Base-by-base conservation (phyloP, 2,888 invertebrate genomes). In the Mayetiola destructor region DNA sequence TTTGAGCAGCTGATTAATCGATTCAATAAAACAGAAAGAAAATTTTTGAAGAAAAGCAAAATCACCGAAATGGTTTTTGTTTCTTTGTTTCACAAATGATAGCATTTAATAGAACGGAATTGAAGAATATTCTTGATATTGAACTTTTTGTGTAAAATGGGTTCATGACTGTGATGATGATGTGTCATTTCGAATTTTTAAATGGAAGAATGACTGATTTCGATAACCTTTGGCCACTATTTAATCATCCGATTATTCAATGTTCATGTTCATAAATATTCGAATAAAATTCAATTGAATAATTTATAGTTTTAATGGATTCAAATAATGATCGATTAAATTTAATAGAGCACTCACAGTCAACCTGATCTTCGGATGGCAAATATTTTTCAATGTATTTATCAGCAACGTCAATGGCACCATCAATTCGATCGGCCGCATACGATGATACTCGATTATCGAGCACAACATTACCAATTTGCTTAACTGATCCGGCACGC, bases 381-480 rank as follows among this genome's bases (percentile, higher is more conserved):
- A 89, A 75, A 69, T 85, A 87, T 70, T 80, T 86, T 72, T 89
- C 88, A 53, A 89, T 84, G 66, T 87, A 88, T 66, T 82, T 81
- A 66, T 89, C 89, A 23, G 88, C 88, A 20, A 81, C 82, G 63
- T 81, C 77, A 52, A 89, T 75, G 3, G 86, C 88, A 14, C 81
- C 81, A 67, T 88, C 87, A 27, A 88, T 72, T 4, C 78, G 83
- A 58, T 82, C 80, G 0, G 84, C 88, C 0, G 88, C 88, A 62
- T 77, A 85, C 2, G 77, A 78, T 0, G 87, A 85, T 53, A 87
- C 78, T 56, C 84, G 78, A 59, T 82, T 86, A 64, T 81, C 79
- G 62, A 84, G 71, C 10, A 84, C 82, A 0, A 81, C 80, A 3
- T 76, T 77, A 1, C 86, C 84, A 59, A 88, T 77, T 67, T 85